Evolutionary conservation across 2,797 vertebrate species (phyloP).

Genomic region (Prionace glauca): DNA sequence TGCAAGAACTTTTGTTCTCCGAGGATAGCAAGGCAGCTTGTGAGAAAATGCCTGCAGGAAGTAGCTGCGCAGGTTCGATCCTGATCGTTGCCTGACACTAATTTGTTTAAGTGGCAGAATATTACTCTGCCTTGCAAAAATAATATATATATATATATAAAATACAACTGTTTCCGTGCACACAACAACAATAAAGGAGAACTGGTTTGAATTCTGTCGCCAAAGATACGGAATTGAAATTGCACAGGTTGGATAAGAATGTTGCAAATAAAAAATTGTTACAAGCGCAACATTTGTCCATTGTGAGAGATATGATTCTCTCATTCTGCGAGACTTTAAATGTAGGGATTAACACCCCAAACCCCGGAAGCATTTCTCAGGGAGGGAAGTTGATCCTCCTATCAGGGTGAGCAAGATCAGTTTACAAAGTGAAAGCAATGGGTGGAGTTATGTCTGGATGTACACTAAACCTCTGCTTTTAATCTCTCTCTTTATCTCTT

Average conservation of each 20-base stretch:
- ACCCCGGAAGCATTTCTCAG: constrained; percentile 4
- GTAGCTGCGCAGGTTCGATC: background rate
- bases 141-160: background rate
- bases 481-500: no score
- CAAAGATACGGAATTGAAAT: background rate
- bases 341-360: background rate
- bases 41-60: background rate
- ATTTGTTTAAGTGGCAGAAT: background rate
- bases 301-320: background rate
- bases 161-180: background rate
- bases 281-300: no score
- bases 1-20: background rate
- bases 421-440: background rate
- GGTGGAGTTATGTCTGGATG: background rate
- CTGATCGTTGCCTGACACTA: background rate
- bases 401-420: no score
- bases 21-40: background rate
- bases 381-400: background rate
- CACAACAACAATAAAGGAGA: background rate
- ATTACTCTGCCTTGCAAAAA: background rate
- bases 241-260: background rate
- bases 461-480: no score
- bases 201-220: background rate
- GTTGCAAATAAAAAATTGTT: background rate
- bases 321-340: background rate